Evolutionary conservation across 2,888 invertebrate genomes (phyloP), one percentile per base, ranked within the genome.

Genomic region (Drosophila austrosaltans): DNA sequence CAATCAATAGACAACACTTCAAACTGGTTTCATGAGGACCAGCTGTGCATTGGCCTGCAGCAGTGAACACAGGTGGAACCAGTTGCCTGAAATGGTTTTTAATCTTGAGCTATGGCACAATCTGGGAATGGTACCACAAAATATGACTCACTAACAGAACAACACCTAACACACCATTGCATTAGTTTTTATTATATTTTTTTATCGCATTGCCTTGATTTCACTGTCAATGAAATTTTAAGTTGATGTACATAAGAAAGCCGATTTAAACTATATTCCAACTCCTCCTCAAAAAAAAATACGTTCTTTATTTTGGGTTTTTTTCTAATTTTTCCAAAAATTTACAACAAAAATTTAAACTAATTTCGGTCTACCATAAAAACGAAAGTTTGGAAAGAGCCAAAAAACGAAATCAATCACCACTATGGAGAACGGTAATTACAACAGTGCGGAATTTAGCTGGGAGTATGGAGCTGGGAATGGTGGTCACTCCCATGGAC

Each of bases 381-480:
- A 7, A n/a, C 5, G 6, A 16, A 30, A 22, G 44, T 63, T 4
- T 4, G 40, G 39, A 12, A 40, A 30, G n/a, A 32, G 36, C 36
- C 42, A 12, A 25, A 22, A 40, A 39, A 40, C 16, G 16, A 40
- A 39, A 40, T 60, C n/a, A 25, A 30, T 12, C 12, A 22, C 10
- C 58, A 58, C 4, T 12, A 83, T 83, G 82, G 68, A 81, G 8
- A 72, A 73, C 62, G 72, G 78, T 2, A 78, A 83, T 20, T 54
- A 63, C 12, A 42, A 63, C 25, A 72, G 71, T 56, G 28, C 89
- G 1, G 83, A 83, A 54, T 83, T 83, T 39, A 61, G 68, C 53
- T 83, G 83, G 83, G 77, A 64, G 39, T 89, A 89, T 54, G 56
- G 72, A 25, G 74, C 39, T 20, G 72, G 54, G 0, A 71, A 53